phyloP scores from a whole-genome alignment of 2,888 invertebrate genomes.

The Eupeodes luniger region DNA sequence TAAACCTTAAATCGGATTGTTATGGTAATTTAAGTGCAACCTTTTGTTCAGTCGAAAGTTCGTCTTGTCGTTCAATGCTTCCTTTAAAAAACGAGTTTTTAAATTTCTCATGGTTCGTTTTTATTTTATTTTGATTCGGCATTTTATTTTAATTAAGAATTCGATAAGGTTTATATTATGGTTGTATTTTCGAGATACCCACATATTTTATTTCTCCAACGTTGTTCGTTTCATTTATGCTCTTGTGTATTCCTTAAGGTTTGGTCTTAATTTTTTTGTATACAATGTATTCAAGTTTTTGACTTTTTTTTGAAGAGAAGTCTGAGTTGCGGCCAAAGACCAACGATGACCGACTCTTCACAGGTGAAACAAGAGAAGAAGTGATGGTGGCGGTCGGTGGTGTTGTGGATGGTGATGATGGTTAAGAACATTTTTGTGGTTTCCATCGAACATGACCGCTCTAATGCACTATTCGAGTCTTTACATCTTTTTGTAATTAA shows the following conservation, averaged over 20 bases:
- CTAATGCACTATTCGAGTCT: constrained; percentile 73
- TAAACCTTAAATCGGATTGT: constrained; percentile 61
- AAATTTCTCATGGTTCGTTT: constrained; percentile 69
- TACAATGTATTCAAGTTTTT: constrained; percentile 28
- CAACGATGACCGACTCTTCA: not conserved
- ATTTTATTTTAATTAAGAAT: constrained; percentile 70
- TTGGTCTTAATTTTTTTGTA: constrained; percentile 10
- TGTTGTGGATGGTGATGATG: no score
- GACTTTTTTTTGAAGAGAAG: constrained; percentile 9
- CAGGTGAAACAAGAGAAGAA: constrained; percentile 26
- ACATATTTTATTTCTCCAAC: constrained; percentile 17
- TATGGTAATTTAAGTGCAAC: constrained; percentile 68
- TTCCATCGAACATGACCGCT: constrained; percentile 72
- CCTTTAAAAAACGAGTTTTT: constrained; percentile 55
- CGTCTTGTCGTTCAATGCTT: not conserved
- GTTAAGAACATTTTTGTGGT: constrained; percentile 59
- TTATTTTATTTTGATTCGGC: constrained; percentile 60
- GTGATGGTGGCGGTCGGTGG: constrained; percentile 35
- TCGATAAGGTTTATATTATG: constrained; percentile 57
- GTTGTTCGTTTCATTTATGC: not conserved
- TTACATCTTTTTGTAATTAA: constrained; percentile 73
- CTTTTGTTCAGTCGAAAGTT: constrained; percentile 26
- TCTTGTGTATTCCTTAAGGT: constrained; percentile 33
- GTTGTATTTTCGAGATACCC: constrained; percentile 45
- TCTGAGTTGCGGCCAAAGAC: not conserved